Evolutionary conservation across 2,888 invertebrate species (phyloP).

Genomic region (Chrysotoxum bicinctum): DNA sequence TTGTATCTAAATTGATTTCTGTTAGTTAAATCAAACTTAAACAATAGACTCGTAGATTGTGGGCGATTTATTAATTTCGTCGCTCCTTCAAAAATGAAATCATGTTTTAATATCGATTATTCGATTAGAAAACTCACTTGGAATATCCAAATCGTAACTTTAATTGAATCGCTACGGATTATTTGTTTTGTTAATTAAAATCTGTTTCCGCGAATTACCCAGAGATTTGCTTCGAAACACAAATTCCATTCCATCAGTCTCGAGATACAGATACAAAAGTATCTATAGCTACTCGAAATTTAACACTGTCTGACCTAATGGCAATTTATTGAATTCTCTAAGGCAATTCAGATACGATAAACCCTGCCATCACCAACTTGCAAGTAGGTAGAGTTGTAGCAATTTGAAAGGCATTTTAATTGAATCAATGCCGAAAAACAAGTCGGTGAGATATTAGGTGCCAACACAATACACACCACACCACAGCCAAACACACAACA

Average conservation of each 20-base stretch:
- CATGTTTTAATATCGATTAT: constrained; percentile 24
- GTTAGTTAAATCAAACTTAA: neutral
- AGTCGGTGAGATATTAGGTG: constrained; percentile 55
- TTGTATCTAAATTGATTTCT: constrained; percentile 6
- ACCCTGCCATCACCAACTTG: neutral
- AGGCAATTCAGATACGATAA: neutral
- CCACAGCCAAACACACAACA: constrained; percentile 18
- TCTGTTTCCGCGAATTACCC: constrained; percentile 28
- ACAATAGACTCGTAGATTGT: neutral
- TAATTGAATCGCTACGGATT: constrained; percentile 36
- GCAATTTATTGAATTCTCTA: constrained; percentile 40
- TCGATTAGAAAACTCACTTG: neutral
- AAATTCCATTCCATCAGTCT: constrained; percentile 1
- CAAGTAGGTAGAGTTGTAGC: constrained; percentile 14
- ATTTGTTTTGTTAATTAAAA: constrained; percentile 36
- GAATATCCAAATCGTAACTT: neutral
- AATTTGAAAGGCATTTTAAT: constrained; percentile 71
- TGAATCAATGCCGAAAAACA: constrained; percentile 58
- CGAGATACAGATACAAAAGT: neutral
- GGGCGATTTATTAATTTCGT: neutral
- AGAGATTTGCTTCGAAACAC: neutral
- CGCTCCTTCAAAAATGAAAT: constrained; percentile 9
- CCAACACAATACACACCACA: constrained; percentile 28
- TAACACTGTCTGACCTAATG: constrained; percentile 48
- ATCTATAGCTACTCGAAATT: neutral